These are phyloP conservation scores for Echinarachnius parma DNA, from an alignment of 53 echinoderm and acorn worm genomes.

Conservation along the genomic window DNA sequence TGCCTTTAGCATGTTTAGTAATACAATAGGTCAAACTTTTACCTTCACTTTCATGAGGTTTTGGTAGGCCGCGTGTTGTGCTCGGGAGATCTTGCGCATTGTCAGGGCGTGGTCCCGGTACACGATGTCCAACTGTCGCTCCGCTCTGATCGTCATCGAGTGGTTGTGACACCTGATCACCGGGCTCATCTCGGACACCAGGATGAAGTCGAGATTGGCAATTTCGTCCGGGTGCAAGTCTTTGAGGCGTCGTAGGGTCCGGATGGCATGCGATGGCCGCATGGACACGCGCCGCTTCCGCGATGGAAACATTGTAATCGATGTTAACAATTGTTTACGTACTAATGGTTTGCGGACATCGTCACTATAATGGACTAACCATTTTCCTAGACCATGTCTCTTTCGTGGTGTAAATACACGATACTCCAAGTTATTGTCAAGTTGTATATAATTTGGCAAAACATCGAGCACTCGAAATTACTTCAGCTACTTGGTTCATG, in stretches of 20 bases:
- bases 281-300: slow-evolving; percentile 11
- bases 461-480: too few species aligned
- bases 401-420: too few species aligned
- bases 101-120: slow-evolving; percentile 62
- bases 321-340: too few species aligned
- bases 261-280: slow-evolving; percentile 22
- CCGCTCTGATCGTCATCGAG: slow-evolving; percentile 37
- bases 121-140: slow-evolving; percentile 58
- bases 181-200: slow-evolving; percentile 61
- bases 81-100: slow-evolving; percentile 53
- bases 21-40: too few species aligned
- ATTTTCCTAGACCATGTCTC: too few species aligned
- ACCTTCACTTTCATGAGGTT: slow-evolving; percentile 52
- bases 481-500: too few species aligned
- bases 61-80: slow-evolving; percentile 60
- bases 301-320: too few species aligned
- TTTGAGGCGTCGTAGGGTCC: slow-evolving; percentile 49
- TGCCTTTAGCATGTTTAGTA: too few species aligned
- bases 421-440: too few species aligned
- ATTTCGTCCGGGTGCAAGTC: slow-evolving; percentile 62
- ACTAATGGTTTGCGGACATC: too few species aligned
- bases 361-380: too few species aligned
- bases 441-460: too few species aligned
- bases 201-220: slow-evolving; percentile 43
- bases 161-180: slow-evolving; percentile 63